Percentiles rank a stretch among this genome's conserved stretches.
Evolutionary conservation across 2,113 vertebrate genomes (phyloP).

Genomic region (Mionectes macconnelli): DNA sequence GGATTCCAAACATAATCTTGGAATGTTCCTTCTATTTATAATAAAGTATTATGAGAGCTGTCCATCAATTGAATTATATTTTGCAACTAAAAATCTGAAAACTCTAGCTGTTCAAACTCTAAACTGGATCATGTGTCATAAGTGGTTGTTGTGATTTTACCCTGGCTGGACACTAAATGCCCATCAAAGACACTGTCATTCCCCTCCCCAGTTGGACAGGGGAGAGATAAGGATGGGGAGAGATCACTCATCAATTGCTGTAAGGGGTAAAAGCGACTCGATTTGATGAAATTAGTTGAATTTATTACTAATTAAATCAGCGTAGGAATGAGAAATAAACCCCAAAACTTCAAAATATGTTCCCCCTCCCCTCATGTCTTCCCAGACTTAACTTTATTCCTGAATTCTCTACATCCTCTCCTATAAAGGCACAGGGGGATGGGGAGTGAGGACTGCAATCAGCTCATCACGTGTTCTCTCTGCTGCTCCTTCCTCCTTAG

Average conservation of each 20-base stretch:
- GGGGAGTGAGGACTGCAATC: rapidly evolving
- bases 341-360: not conserved
- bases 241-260: not conserved
- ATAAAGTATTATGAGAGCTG: not conserved
- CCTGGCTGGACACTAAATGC: no score
- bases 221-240: not conserved
- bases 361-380: not conserved
- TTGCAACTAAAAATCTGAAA: not conserved
- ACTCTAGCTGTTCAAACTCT: not conserved
- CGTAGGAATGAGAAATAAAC: not conserved
- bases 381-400: not conserved
- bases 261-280: not conserved
- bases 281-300: not conserved
- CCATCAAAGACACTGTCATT: not conserved
- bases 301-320: not conserved
- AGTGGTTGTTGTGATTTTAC: not conserved
- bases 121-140: not conserved
- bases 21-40: not conserved
- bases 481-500: not conserved
- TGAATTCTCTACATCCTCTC: not conserved
- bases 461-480: not conserved
- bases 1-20: not conserved
- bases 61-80: not conserved
- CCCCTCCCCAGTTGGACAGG: no score
- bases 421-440: not conserved